Evolutionary conservation across 2,888 invertebrate genomes (phyloP), one percentile per base, ranked within the genome.

Genomic region (Watsonalla cultraria): DNA sequence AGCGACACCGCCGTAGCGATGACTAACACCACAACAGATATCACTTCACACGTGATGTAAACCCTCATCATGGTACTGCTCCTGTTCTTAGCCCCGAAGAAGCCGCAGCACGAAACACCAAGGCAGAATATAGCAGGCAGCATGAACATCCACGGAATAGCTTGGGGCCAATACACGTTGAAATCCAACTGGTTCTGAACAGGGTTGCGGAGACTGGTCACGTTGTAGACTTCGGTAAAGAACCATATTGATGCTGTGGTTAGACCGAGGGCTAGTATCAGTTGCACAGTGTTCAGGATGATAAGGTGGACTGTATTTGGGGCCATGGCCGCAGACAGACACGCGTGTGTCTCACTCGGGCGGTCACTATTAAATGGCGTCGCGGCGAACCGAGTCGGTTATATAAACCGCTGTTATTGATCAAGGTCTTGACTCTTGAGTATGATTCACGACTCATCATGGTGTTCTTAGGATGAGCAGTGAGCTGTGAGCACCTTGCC

Each of bases 151-250:
- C 90, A 90, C 0, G 90, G 90, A 0, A 88, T 74, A 0, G 84
- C 86, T 62, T 90, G 90, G 0, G 89, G 86, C 89, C 88, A 90
- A 57, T 88, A 87, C 55, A 90, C 78, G 13, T 76, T 81, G 75
- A 86, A 90, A 61, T 90, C 89, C 58, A 90, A 68, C 0, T 86
- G 60, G 39, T 90, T 90, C 53, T 90, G 90, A 68, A 86, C 86
- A 45, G 74, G 65, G 58, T 88, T 86, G 7, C 88, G 65, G 11
- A 88, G 59, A 6, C 70, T 76, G 0, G 84, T 85, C 55, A 88
- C 72, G 47, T 68, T 65, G 60, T 80, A 68, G 6, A 88, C 70
- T 61, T 88, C 80, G 2, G 82, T 72, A 62, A 84, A 87, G 75
- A 82, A 86, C 82, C 87, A 88, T 57, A 87, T 77, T 0, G 85